Base-by-base conservation (phyloP, 2,797 vertebrate genomes). In the Hemitrygon akajei region DNA sequence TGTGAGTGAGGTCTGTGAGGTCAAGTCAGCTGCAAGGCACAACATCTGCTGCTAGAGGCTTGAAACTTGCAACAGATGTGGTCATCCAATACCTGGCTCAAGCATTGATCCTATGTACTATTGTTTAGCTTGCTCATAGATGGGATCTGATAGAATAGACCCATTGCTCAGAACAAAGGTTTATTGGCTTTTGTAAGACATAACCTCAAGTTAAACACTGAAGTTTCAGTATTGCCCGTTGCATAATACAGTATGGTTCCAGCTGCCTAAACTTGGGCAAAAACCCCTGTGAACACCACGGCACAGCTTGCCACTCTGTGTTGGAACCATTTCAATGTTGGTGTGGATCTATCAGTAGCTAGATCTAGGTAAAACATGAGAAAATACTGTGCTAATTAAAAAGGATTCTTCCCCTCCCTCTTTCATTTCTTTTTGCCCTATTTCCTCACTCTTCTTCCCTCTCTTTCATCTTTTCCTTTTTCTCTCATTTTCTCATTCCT, bases 391-490 rank as follows among this genome's bases (percentile, higher is more conserved):
- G 40, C 12, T 37, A 20, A 56, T n/a, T 16, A 73, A 79, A 76
- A 18, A 93, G 40, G 18, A 20, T 79, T 76, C 7, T 20, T 2
- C 25, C 37, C 76, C 89, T 80, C 25, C 77, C n/a, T 75, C 77
- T 63, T 0, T 47, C 76, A 94, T 84, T 69, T 77, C 82, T 71
- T 37, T 3, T 66, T 76, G 22, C 94, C 93, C 95, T 93, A 94
- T 76, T 11, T 20, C 75, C 73, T 94, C n/a, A 81, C 10, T 73
- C 87, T 94, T 82, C 58, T 3, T 34, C 14, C 77, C 40, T 84
- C 40, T 12, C 20, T 82, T 82, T 82, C 77, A 10, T 14, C 63
- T 73, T 1, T 2, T 82, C 25, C 40, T 25, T 82, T 82, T 40
- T 82, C 80, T 10, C 47, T 47, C 47, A 47, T 47, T 47, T 3